Base-by-base conservation (phyloP, 2,888 invertebrate species). In the Gymnoscelis rufifasciata region DNA sequence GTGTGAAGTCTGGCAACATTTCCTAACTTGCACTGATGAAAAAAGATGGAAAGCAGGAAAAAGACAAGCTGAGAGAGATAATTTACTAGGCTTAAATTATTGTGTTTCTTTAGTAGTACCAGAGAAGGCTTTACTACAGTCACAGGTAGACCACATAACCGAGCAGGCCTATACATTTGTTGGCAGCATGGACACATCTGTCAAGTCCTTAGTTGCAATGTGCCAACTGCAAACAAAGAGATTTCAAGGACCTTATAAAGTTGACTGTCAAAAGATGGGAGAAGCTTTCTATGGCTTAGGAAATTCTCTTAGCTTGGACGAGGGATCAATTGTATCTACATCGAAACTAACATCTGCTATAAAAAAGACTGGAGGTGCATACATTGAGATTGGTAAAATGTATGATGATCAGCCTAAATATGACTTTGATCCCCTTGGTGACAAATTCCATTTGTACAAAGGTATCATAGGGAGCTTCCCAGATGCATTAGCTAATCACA, bases 11-110 rank as follows among this genome's bases (percentile, higher is more conserved):
- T 98, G 98, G 96, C 93, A 95, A 71, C 99, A 99, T 78, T 99
- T 99, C 78, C 91, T 99, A 38, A 97, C 97, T 1, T 98, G 98
- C 74, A 97, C 96, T 5, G 98, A 99, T 83, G 98, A 97, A 65
- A 98, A 97, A 78, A 92, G 94, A 60, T 99, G 99, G 99, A 99
- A 99, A 84, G 92, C 92, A 37, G 99, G 99, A 2, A 99, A 99
- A 81, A 89, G 99, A 54, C 93, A 93, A 78, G 98, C 99, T 0
- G 99, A 99, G 80, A 95, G 94, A 67, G 99, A 99, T 78, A 94
- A 95, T 64, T 91, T 97, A 54, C 89, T 95, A 59, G 97, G 97
- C 5, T 94, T 95, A 19, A 95, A 94, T 80, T 97, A 96, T 79
- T 98, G 98, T 83, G 91, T 95, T 78, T 94, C 95, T 51, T 90